These are phyloP conservation scores for Eucidaris tribuloides DNA, from an alignment of 35 echinoderm and acorn worm genomes.

Conservation along the genomic window DNA sequence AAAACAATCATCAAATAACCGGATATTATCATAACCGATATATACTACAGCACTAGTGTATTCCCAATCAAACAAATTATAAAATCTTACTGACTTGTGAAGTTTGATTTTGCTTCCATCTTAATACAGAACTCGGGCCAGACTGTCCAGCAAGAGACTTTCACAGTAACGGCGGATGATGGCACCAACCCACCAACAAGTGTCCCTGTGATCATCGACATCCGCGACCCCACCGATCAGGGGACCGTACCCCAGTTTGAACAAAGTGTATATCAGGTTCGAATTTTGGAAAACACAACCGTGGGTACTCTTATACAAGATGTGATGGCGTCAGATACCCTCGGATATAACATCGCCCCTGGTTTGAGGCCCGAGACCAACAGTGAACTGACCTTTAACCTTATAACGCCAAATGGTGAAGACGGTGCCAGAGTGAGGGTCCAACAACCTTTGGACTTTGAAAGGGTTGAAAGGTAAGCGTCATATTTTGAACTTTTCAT, in stretches of 20 bases:
- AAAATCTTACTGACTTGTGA: no score
- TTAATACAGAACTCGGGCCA: no score
- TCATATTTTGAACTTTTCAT: no score
- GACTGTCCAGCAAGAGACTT: no score
- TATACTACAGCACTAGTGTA: no score
- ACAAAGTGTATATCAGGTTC: background rate
- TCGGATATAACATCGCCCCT: conserved; percentile 34
- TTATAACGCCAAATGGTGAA: background rate
- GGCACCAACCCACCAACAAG: background rate
- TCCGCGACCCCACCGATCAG: background rate
- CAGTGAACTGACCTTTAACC: conserved; percentile 6
- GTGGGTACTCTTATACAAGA: background rate
- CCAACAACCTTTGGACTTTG: conserved; percentile 40
- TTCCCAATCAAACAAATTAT: no score
- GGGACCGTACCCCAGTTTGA: background rate
- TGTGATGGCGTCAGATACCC: background rate
- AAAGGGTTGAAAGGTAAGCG: conserved; percentile 33
- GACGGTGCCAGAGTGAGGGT: background rate
- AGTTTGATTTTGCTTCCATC: no score
- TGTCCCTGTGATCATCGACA: background rate
- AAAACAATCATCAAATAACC: no score
- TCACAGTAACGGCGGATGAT: background rate
- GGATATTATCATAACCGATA: no score
- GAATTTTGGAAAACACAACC: conserved; percentile 1
- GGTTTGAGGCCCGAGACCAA: conserved; percentile 55